Base-by-base conservation (phyloP, 2,113 vertebrate genomes). In the Malurus alboscapulatus region DNA sequence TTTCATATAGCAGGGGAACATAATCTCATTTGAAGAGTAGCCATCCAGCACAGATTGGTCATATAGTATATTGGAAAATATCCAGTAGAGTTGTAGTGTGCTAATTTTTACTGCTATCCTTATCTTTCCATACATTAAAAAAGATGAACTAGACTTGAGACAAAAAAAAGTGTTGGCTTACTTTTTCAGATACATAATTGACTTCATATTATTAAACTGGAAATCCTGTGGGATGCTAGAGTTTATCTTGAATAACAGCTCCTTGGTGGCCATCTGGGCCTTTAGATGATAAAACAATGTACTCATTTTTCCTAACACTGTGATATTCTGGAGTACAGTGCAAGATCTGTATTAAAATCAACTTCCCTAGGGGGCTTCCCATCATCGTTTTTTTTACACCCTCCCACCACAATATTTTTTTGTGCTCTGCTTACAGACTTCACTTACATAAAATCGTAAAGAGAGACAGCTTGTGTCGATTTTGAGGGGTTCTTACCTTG, bases 291-390 rank as follows among this genome's bases (percentile, higher is more conserved):
- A 78, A 87, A 94, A 87, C 73, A 75, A 40, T 55, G 22, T 88
- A 73, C 40, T 93, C 2, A 18, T 68, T 82, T 71, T 89, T 83
- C 20, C 57, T 93, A 69, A 36, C 24, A 54, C 40, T 61, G 1
- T 59, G 50, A 69, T 72, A 66, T 77, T 71, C 27, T 88, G 34
- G 59, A 76, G 51, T 75, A 61, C 32, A 45, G 51, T 84, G 53
- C 51, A 93, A 87, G 68, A 72, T 87, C n/a, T 67, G 48, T 61
- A 71, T 84, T 93, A 79, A 91, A 92, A 88, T 74, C 36, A 72
- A 5, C n/a, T 90, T 59, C 17, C 72, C 30, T 55, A 5, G 9
- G 29, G 72, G 85, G 5, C 61, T 88, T 86, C n/a, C 80, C 12
- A 17, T 92, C 44, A 21, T 57, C 50, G 81, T 22, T 38, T 61